Evolutionary conservation across 2,113 vertebrate species (phyloP), one percentile per base, ranked within the genome.

Genomic region (Oceanites oceanicus): DNA sequence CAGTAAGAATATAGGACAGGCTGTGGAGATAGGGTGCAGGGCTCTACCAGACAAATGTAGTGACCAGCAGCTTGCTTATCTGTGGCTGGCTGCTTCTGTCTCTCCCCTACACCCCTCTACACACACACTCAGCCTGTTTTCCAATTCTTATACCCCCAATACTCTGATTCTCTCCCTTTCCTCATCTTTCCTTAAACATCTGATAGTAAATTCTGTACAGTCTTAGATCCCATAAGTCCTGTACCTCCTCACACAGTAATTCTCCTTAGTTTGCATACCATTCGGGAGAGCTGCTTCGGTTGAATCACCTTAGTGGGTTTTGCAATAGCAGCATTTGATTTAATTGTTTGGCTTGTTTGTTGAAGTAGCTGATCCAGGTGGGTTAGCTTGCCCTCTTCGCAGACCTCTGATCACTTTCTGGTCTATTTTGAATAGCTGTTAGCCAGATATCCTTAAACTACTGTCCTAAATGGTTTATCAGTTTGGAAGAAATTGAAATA

Each of bases 21-120:
- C 45, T 63, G 44, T 59, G 47, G 59, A 58, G 84, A 47, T n/a
- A 21, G 13, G 0, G 17, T 27, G 1, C 65, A 1, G 36, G 0
- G 29, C 40, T 1, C 30, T 80, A 17, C 27, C 38, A 72, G 45
- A 34, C 52, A 21, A 38, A 55, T 50, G 38, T 45, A 50, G 38
- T 44, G 32, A 75, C 70, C 61, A 90, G 76, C 68, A 86, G 34
- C 58, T 82, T 88, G 25, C 47, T 66, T 83, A 65, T 66, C n/a
- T 59, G 13, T 34, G 36, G 29, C 53, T 76, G 59, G 8, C 66
- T 86, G 44, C 36, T 73, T 68, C 49, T 78, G 5, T 66, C 17
- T 55, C 14, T 83, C 49, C 63, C 19, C 5, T 44, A 2, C 11
- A 71, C 17, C 10, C n/a, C 7, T 76, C 56, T 77, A 45, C 11